Evolutionary conservation across 2,113 vertebrate species (phyloP), one percentile per base, ranked within the genome.

Genomic region (Macheiramphus alcinus): DNA sequence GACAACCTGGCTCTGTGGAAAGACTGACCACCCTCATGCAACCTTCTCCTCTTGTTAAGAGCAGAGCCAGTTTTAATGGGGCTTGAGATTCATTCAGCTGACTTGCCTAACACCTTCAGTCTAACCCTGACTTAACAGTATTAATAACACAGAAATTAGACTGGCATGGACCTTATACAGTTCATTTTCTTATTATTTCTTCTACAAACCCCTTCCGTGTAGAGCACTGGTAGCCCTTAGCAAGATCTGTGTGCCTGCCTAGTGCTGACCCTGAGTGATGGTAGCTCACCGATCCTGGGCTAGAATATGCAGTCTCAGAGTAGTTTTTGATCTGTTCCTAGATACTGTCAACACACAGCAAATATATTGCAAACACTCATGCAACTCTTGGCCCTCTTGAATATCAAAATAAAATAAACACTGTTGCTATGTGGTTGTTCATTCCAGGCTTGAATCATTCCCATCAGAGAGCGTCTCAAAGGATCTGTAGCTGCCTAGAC

Each of bases 171-270:
- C 27, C n/a, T 74, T 11, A 7, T 1, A 22, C 3, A 7, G 47
- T 5, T 40, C 12, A 29, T 74, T 76, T 70, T n/a, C 23, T 38
- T 19, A 9, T 4, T 38, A 25, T 27, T 94, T 58, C 45, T 29
- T 31, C 59, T n/a, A 23, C 3, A 3, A 32, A 20, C 4, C n/a
- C n/a, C 52, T 27, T 58, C 32, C 0, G 0, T 0, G 14, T 2
- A 16, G n/a, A 90, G 25, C 29, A 20, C 19, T 58, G 67, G 75
- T 11, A 65, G 50, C 43, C 34, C 48, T 36, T 9, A 73, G 8
- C 31, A 59, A 84, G 65, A 61, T 3, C 16, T 27, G 31, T 13
- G 1, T 0, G 15, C 72, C 93, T 36, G 23, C 21, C n/a, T 5
- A 29, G 19, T 0, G 1, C 72, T 13, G 27, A 34, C 43, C n/a